These are phyloP conservation scores for Crotalus helleri DNA, from an alignment of 2,113 vertebrate species.

Conservation along the genomic window DNA sequence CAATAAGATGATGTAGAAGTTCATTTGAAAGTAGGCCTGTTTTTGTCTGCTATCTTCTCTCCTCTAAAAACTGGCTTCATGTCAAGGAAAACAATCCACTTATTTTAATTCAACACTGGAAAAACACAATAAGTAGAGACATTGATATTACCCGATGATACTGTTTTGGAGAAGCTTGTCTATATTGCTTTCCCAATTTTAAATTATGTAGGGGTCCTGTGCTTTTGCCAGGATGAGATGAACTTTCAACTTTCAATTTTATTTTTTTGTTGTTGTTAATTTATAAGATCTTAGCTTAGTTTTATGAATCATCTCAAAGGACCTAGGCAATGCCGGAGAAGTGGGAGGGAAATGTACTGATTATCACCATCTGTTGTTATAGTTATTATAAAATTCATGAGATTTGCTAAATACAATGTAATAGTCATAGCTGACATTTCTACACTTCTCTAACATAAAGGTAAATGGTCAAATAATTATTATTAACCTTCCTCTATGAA, in stretches of 20 bases:
- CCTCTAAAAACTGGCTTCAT: neutral
- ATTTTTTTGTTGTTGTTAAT: neutral
- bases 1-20: neutral
- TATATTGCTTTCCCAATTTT: neutral
- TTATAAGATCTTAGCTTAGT: neutral
- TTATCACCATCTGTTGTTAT: slow-evolving; percentile 2
- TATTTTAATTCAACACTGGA: neutral
- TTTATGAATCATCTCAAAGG: neutral
- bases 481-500: neutral
- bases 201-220: neutral
- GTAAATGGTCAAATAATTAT: neutral
- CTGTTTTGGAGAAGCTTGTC: neutral
- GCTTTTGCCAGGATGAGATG: neutral
- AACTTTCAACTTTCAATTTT: neutral
- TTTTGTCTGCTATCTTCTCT: neutral
- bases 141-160: neutral
- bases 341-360: neutral
- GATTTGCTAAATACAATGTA: neutral
- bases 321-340: neutral
- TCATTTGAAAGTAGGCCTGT: neutral
- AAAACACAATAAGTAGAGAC: neutral
- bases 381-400: neutral
- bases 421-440: neutral
- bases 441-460: neutral
- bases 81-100: neutral